Base-by-base conservation (phyloP, 2,888 invertebrate genomes). In the Harpalus rufipes region DNA sequence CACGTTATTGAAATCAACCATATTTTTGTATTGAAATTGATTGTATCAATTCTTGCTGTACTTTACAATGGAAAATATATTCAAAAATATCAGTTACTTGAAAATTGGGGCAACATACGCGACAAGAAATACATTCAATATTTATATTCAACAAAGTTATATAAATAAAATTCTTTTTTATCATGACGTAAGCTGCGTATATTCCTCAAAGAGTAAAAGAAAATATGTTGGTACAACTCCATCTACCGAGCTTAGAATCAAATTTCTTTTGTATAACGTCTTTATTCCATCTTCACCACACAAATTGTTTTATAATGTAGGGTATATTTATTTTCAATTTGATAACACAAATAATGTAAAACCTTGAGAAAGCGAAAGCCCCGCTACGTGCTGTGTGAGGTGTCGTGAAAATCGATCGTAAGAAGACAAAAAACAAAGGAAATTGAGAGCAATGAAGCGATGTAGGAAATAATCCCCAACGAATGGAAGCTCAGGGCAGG, bases 351-450 rank as follows among this genome's bases (percentile, higher is more conserved):
- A 51, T 51, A 51, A 51, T 51, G 44, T 51, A 51, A 51, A 51
- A 51, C 44, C 44, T 51, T 12, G 44, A 51, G 44, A 51, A 51
- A 68, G 65, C 12, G 25, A 68, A 39, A 68, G 10, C 68, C 6
- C 12, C 25, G 39, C n/a, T 21, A 25, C 68, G 68, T 68, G 68
- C 25, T 7, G 0, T 68, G 32, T 14, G 32, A 68, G 68, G 68
- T 68, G 68, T 68, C 68, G n/a, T 14, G 32, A 63, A 68, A 68
- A 68, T 68, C 68, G 68, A 68, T 68, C 39, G 68, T 7, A n/a
- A n/a, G 25, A 68, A 68, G 68, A 68, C 68, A 68, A 68, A 68
- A 68, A 68, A 68, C 68, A 68, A 68, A 68, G 68, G 68, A 68
- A 68, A 68, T 68, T 68, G 68, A 68, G 68, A 68, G 68, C 68